A percentile compares a stretch with the other conserved stretches of the same genome.
phyloP scores from a whole-genome alignment of 2,888 invertebrate species.

The Hydrotaea diabolus region DNA sequence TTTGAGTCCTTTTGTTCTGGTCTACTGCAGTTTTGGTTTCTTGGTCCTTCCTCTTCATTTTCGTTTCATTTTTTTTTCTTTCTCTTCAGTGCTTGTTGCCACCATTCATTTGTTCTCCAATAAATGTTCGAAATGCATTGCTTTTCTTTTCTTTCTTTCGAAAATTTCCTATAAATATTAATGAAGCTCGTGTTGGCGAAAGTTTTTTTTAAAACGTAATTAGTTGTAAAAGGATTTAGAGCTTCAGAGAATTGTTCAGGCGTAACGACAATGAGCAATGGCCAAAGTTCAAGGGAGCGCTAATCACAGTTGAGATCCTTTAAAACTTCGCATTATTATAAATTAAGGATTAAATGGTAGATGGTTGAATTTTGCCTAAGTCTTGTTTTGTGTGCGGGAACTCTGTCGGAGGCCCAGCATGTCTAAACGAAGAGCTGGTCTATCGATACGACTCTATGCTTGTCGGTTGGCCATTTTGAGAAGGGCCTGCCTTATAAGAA shows the following conservation, averaged over 20 bases:
- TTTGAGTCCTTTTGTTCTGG: constrained; percentile 69
- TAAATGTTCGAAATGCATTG: constrained; percentile 12
- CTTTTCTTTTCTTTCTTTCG: constrained; percentile 19
- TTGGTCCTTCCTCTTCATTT: constrained; percentile 15
- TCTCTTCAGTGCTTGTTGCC: background rate
- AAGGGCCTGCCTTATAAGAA: no score
- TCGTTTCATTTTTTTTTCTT: background rate
- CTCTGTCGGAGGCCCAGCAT: no score
- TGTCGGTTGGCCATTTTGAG: no score
- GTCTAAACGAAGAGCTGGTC: no score
- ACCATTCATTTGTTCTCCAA: background rate
- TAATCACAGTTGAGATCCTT: no score
- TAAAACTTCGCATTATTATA: no score
- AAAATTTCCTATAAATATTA: constrained; percentile 63
- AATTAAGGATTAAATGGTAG: no score
- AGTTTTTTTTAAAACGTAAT: constrained; percentile 48
- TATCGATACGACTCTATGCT: no score
- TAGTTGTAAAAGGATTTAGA: constrained; percentile 33
- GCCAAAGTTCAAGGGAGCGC: background rate
- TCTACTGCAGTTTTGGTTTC: constrained; percentile 52
- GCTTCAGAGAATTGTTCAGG: constrained; percentile 6
- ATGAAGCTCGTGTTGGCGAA: constrained; percentile 51
- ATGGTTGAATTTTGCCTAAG: no score
- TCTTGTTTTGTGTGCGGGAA: no score
- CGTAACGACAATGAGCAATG: constrained; percentile 19